phyloP scores from a whole-genome alignment of 2,888 invertebrate species.

The Dryococelus australis region DNA sequence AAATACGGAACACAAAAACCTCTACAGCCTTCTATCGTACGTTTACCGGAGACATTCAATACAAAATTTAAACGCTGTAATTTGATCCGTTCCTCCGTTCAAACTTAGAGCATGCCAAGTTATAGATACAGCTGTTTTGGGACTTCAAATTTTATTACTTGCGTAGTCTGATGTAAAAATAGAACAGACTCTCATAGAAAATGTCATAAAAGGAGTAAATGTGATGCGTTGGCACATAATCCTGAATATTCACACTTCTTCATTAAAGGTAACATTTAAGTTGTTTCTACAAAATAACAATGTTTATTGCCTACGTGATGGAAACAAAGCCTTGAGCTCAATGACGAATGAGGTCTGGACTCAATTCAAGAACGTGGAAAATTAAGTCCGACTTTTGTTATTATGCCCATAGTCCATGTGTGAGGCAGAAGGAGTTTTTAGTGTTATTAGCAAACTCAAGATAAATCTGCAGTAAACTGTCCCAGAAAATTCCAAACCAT shows the following conservation, averaged over 20 bases:
- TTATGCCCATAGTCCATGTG: background rate
- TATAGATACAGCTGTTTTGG: too few species aligned
- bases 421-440: background rate
- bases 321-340: background rate
- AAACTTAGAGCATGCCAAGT: too few species aligned
- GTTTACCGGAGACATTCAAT: too few species aligned
- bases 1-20: too few species aligned
- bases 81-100: too few species aligned
- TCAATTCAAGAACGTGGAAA: background rate
- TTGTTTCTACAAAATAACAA: background rate
- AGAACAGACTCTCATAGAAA: background rate
- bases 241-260: background rate
- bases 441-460: background rate
- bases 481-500: background rate
- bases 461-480: background rate
- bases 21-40: too few species aligned
- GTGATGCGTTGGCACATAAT: background rate
- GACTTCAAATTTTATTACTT: too few species aligned
- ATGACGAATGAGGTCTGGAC: background rate
- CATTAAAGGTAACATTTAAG: background rate
- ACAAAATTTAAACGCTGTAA: too few species aligned
- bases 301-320: background rate
- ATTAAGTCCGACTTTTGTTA: background rate
- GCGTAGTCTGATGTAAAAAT: background rate
- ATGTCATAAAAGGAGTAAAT: background rate